Conservation (phyloP, 2,797 vertebrate genomes). For the Poeciliopsis infans region DNA sequence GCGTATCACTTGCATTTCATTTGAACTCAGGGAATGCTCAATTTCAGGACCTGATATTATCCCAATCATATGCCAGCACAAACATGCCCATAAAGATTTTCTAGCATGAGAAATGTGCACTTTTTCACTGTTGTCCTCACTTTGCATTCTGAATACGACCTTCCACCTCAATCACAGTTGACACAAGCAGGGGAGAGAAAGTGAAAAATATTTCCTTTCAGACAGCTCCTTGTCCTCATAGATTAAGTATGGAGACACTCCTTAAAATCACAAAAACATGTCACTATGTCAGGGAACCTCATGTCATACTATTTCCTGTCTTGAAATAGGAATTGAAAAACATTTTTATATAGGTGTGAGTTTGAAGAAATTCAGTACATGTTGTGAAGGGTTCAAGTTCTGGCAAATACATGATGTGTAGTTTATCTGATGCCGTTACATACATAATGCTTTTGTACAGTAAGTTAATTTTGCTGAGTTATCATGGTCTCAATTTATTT, state of each 20-base stretch:
- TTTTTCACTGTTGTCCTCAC: background rate
- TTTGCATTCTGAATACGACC: background rate
- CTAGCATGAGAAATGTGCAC: background rate
- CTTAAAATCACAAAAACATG: background rate
- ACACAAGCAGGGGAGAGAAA: background rate
- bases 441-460: background rate
- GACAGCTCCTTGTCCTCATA: background rate
- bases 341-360: background rate
- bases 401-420: background rate
- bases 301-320: background rate
- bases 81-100: background rate
- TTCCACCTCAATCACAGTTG: background rate
- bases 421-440: background rate
- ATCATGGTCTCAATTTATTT: background rate
- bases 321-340: background rate
- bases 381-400: background rate
- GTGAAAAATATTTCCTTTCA: background rate
- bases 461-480: background rate
- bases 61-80: background rate
- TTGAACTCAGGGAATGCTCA: background rate
- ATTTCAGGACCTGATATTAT: background rate
- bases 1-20: background rate
- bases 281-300: background rate
- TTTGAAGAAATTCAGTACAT: background rate
- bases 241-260: background rate